Conservation (phyloP, 2,797 vertebrate genomes). For the Typhlichthys subterraneus region DNA sequence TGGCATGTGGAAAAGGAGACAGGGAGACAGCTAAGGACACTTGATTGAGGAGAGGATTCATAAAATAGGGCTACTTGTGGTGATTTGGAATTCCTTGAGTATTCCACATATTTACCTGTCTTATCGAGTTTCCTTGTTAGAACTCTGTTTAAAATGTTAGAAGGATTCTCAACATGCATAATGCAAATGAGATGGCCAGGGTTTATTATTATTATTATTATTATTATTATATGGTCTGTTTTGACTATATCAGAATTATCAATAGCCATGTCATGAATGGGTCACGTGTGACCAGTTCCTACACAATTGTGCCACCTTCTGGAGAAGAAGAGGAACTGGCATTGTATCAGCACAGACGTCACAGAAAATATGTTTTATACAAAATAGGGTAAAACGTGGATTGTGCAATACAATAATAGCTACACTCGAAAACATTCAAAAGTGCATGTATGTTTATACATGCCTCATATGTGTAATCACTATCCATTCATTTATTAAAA, state of each 20-base stretch:
- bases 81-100: constrained; percentile 51
- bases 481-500: neutral
- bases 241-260: constrained; percentile 36
- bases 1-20: neutral
- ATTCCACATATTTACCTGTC: constrained; percentile 24
- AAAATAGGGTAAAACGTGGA: too few species aligned
- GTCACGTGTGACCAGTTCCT: constrained; percentile 54
- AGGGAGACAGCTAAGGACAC: constrained; percentile 36
- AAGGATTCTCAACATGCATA: constrained; percentile 45
- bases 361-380: too few species aligned
- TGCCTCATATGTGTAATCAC: too few species aligned
- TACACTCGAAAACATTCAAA: neutral
- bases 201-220: too few species aligned
- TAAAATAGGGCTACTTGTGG: constrained; percentile 47
- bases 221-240: neutral
- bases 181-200: constrained; percentile 35
- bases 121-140: constrained; percentile 15
- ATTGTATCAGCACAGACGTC: constrained; percentile 4
- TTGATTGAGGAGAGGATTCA: constrained; percentile 46
- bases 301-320: constrained; percentile 81
- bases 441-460: too few species aligned
- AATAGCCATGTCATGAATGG: constrained; percentile 26
- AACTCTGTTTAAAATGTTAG: constrained; percentile 44
- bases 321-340: constrained; percentile 48
- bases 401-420: neutral